These are phyloP conservation scores for Acanthosepion lycidas DNA, from an alignment of 2,888 invertebrate genomes.

Conservation along the genomic window DNA sequence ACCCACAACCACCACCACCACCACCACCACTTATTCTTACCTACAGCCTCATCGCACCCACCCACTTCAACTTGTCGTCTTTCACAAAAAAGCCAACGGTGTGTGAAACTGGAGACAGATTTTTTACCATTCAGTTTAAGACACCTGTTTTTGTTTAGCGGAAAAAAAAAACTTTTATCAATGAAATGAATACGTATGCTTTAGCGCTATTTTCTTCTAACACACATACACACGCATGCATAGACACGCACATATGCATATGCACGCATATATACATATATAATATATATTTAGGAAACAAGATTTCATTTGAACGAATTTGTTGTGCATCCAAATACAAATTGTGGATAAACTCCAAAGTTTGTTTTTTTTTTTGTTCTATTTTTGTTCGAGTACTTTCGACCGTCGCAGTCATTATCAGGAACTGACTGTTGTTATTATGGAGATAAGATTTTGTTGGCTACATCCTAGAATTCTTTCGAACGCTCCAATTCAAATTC, in stretches of 20 bases:
- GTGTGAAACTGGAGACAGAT: not conserved
- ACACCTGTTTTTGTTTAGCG: not conserved
- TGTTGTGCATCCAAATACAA: not conserved
- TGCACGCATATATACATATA: not conserved
- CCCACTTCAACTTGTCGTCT: not conserved
- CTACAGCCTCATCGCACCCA: not conserved
- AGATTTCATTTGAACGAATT: not conserved
- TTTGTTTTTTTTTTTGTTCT: too few relatives aligned
- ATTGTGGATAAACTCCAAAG: too few relatives aligned
- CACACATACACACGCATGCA: too few relatives aligned
- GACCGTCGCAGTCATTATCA: too few relatives aligned
- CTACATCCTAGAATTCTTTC: too few relatives aligned
- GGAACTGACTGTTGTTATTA: too few relatives aligned
- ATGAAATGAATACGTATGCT: not conserved
- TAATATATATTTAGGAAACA: not conserved
- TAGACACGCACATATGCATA: too few relatives aligned
- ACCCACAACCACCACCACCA: not conserved
- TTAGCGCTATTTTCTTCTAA: too few relatives aligned
- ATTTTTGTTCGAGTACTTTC: too few relatives aligned
- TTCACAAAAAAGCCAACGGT: not conserved
- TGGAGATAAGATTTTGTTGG: too few relatives aligned
- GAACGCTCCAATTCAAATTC: too few relatives aligned
- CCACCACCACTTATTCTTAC: not conserved
- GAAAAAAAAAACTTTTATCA: not conserved
- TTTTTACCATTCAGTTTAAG: not conserved